Evolutionary conservation across 2,888 invertebrate species (phyloP), one percentile per base, ranked within the genome.

Genomic region (Eledone cirrhosa): DNA sequence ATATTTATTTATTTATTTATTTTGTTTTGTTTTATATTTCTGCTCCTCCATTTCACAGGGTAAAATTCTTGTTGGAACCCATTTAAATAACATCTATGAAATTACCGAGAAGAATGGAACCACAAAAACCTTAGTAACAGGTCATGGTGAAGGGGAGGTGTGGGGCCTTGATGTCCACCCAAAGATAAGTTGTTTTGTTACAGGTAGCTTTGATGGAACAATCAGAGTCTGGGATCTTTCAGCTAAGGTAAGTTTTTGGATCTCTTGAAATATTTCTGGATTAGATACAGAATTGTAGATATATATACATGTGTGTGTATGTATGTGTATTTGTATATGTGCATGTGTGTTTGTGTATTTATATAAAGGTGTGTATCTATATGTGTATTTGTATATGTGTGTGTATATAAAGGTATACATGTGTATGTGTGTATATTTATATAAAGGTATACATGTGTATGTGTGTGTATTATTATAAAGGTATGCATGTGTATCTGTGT

Each of bases 131-230:
- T 79, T 91, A 59, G 84, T 88, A 22, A 87, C 86, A 48, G 89
- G 89, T 2, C 91, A 91, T 82, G 88, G 86, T 8, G 91, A 90
- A 81, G 91, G 91, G 2, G 89, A 90, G 79, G 86, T 91, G 47
- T 91, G 91, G 91, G 91, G 89, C 1, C 84, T 91, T 77, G 88
- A 89, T 78, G 81, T 85, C 69, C 91, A 91, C 81, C 91, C 91
- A 13, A 80, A 86, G 8, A 78, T 83, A 22, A 81, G 86, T 31
- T 84, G 85, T 48, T 90, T 89, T 81, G 87, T 89, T 78, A 90
- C 90, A 8, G 90, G 89, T 41, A 88, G 90, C 80, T 90, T 88
- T 79, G 91, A 91, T 86, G 89, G 90, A 13, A 88, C 89, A 11
- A 85, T 90, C 33, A 80, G 89, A 59, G 81, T 90, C 48, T 90